Conservation (phyloP, 2,888 invertebrate genomes). For the Orthosia cruda region DNA sequence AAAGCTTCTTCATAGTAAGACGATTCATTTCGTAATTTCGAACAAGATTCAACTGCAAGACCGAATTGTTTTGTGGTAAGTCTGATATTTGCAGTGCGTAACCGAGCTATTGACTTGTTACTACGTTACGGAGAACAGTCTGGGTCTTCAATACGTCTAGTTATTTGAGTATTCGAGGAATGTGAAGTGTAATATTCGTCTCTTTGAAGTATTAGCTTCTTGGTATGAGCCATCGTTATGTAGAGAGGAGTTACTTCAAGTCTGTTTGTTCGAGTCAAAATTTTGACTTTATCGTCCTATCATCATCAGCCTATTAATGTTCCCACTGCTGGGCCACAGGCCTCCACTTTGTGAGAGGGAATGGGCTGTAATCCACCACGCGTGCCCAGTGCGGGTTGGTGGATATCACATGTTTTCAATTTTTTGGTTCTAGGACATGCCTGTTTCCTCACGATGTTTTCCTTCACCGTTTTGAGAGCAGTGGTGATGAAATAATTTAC, state of each 20-base stretch:
- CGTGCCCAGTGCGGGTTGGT: no score
- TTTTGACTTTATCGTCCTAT: not conserved
- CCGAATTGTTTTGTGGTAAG: not conserved
- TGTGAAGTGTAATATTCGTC: not conserved
- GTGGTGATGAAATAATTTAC: no score
- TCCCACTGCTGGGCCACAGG: no score
- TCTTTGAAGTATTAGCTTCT: conserved; percentile 20
- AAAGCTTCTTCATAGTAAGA: not conserved
- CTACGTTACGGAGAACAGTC: conserved; percentile 4
- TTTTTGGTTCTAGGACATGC: no score
- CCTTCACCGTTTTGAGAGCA: no score
- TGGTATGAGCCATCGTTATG: not conserved
- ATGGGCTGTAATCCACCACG: no score
- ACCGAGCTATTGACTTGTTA: not conserved
- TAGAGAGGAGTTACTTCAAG: not conserved
- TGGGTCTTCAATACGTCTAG: conserved; percentile 5
- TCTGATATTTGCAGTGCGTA: conserved; percentile 7
- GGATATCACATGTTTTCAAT: no score
- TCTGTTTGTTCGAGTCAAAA: not conserved
- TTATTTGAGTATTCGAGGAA: conserved; percentile 19
- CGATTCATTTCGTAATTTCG: not conserved
- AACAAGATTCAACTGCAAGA: not conserved
- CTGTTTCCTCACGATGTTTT: no score
- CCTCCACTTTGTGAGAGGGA: no score
- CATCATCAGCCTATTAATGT: no score